phyloP scores from a whole-genome alignment of 2,113 vertebrate genomes.

The Synchiropus splendidus region DNA sequence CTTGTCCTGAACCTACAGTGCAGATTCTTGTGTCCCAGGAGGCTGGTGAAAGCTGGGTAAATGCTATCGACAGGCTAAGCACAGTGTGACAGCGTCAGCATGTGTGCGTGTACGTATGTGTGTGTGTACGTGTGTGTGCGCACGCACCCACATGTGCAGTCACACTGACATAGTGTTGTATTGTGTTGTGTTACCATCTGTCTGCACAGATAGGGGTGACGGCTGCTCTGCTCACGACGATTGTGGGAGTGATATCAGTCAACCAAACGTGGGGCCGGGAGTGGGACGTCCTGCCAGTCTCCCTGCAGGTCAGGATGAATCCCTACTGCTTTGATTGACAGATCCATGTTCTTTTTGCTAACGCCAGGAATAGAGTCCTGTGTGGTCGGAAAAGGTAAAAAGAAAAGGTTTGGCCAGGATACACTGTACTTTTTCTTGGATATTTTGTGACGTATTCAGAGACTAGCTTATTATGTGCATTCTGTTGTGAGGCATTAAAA shows the following conservation, averaged over 20 bases:
- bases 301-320: conserved; percentile 78
- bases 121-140: background rate
- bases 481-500: too few relatives aligned
- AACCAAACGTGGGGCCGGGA: conserved; percentile 87
- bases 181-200: background rate
- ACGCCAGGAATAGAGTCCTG: too few relatives aligned
- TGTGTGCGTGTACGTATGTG: background rate
- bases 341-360: too few relatives aligned
- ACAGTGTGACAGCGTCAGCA: conserved; percentile 4
- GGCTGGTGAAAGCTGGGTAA: conserved; percentile 13
- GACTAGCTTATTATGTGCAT: too few relatives aligned
- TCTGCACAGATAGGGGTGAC: conserved; percentile 75
- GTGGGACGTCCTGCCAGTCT: conserved; percentile 87
- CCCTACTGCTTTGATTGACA: too few relatives aligned
- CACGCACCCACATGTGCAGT: background rate
- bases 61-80: conserved; percentile 14
- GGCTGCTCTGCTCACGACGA: conserved; percentile 73
- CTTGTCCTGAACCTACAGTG: conserved; percentile 23
- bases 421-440: too few relatives aligned
- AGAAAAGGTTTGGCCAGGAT: too few relatives aligned
- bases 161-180: too few relatives aligned
- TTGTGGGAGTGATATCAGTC: conserved; percentile 83
- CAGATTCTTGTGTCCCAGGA: conserved; percentile 1
- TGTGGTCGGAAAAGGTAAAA: too few relatives aligned
- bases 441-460: too few relatives aligned